phyloP scores from a whole-genome alignment of 2,888 invertebrate genomes.

The Drosophila neotestacea region DNA sequence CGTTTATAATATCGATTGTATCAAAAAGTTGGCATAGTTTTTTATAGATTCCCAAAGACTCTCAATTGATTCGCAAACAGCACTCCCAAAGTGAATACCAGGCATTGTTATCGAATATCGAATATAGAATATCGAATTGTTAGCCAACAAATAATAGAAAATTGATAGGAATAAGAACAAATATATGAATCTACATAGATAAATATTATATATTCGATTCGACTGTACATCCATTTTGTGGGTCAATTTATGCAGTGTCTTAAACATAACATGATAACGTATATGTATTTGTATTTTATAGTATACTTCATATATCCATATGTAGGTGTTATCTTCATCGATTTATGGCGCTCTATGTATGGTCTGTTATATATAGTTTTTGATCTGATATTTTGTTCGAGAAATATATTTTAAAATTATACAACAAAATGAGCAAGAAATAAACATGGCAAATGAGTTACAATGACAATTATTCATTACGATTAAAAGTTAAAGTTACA shows the following conservation, averaged over 20 bases:
- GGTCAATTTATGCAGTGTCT: constrained; percentile 6
- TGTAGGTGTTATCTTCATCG: constrained; percentile 10
- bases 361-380: neutral
- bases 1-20: constrained; percentile 5
- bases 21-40: neutral
- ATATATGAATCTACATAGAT: constrained; percentile 6
- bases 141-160: constrained; percentile 10
- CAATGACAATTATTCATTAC: constrained; percentile 38
- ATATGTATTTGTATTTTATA: neutral
- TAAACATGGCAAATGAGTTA: constrained; percentile 57
- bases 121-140: neutral
- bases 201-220: constrained; percentile 14
- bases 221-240: constrained; percentile 7
- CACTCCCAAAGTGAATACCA: constrained; percentile 3
- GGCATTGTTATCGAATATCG: neutral
- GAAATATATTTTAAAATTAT: constrained; percentile 32
- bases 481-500: constrained; percentile 26
- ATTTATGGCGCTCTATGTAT: constrained; percentile 35
- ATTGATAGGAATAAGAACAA: constrained; percentile 15
- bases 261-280: constrained; percentile 30
- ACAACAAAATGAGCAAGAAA: constrained; percentile 35
- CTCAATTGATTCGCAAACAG: neutral
- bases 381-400: neutral
- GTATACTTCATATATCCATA: constrained; percentile 16
- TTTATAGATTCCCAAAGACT: neutral